A percentile compares a stretch with the other conserved stretches of the same genome.
These are phyloP conservation scores for Microtus ochrogaster DNA, from an alignment of 2,113 vertebrate genomes.

Conservation along the genomic window DNA sequence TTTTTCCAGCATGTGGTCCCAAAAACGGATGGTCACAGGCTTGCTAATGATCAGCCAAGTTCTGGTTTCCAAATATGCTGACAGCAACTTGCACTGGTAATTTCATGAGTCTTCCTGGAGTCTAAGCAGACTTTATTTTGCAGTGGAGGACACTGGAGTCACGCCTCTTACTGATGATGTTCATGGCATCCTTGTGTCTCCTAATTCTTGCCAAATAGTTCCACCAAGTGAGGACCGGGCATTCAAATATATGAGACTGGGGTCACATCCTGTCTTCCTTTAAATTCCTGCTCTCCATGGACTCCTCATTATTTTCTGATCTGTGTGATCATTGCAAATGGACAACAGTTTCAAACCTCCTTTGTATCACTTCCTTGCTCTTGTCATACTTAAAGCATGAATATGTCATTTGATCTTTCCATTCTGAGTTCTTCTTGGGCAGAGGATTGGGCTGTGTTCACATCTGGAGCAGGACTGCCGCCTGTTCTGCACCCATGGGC, in stretches of 20 bases:
- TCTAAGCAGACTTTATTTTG: too few relatives aligned
- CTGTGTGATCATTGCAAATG: neutral
- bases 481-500: too few relatives aligned
- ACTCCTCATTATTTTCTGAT: neutral
- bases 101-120: too few relatives aligned
- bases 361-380: neutral
- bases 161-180: too few relatives aligned
- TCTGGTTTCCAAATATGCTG: neutral
- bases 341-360: neutral
- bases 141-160: too few relatives aligned
- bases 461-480: neutral
- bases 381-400: neutral
- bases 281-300: neutral
- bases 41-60: neutral
- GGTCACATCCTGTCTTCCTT: neutral
- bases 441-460: neutral
- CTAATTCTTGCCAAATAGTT: neutral
- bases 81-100: neutral
- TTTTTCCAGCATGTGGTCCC: too few relatives aligned
- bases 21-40: neutral
- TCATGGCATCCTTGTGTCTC: neutral
- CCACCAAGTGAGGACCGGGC: too few relatives aligned
- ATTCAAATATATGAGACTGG: neutral
- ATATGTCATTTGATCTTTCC: neutral
- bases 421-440: neutral